Evolutionary conservation across 2,113 vertebrate genomes (phyloP).

Genomic region (Eretmochelys imbricata): DNA sequence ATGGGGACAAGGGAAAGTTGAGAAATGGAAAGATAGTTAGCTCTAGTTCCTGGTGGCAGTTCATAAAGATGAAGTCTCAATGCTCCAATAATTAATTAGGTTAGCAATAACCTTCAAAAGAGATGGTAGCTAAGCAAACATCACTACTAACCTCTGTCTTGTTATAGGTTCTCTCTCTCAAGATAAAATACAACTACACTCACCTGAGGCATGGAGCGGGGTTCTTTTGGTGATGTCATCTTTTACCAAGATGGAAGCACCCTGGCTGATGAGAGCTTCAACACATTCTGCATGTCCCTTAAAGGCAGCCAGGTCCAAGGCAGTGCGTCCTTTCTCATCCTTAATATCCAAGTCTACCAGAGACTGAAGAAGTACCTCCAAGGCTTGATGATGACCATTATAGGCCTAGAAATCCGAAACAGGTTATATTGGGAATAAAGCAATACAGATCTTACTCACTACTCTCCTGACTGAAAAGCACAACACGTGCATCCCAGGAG

Average conservation of each 20-base stretch:
- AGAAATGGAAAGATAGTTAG: neutral
- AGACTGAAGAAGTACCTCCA: constrained; percentile 92
- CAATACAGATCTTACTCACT: neutral
- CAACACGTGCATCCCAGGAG: neutral
- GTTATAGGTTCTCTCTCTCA: neutral
- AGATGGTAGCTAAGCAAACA: neutral
- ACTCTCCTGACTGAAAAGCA: neutral
- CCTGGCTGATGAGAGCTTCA: constrained; percentile 92
- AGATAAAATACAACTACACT: neutral
- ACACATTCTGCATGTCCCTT: constrained; percentile 92
- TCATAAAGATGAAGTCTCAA: neutral
- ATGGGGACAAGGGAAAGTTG: neutral
- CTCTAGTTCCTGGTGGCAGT: neutral
- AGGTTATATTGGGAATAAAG: neutral
- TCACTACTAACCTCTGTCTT: neutral
- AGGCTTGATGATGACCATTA: constrained; percentile 93
- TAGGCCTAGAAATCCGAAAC: constrained; percentile 85
- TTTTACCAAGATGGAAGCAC: constrained; percentile 88
- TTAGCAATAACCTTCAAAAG: neutral
- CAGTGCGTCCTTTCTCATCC: constrained; percentile 91
- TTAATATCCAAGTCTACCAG: constrained; percentile 90
- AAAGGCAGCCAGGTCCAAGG: constrained; percentile 91
- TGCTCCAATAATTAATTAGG: neutral
- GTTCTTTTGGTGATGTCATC: constrained; percentile 87
- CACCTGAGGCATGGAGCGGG: constrained; percentile 93